Evolutionary conservation across 2,888 invertebrate species (phyloP), one percentile per base, ranked within the genome.

Genomic region (Diaprepes abbreviatus): DNA sequence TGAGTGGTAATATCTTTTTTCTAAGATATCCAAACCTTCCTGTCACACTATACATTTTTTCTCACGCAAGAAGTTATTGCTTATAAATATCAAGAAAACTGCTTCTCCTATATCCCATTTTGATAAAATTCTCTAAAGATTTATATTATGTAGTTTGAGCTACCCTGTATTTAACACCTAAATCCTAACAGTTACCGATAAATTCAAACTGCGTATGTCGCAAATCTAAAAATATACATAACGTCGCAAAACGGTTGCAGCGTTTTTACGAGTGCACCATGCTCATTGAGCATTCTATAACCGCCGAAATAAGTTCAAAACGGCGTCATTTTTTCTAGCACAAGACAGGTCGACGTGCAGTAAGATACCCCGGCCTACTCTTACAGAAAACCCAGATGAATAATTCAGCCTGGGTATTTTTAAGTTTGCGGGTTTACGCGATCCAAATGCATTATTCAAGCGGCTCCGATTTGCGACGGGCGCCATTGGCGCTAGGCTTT

Each of bases 401-500:
- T 54, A 9, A 54, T 54, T 54, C 54, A 54, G 28, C 28, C 28
- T 6, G 28, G 14, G 48, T 28, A 28, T 50, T 50, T 50, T 50
- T 28, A 50, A 28, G 35, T 54, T 54, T 35, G 54, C 21, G 54
- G 36, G 54, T 36, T 33, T 19, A 31, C 19, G 21, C 36, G 35
- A 19, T 36, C 36, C 17, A 54, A 17, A 36, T 54, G 36, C 36
- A 54, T 36, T 35, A 54, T 54, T 54, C 35, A 54, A 36, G 21
- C 35, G 12, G 9, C 31, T 35, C 35, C 14, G n/a, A 21, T 17
- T 14, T n/a, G 19, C 35, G 54, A 35, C 12, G 35, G 35, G 54
- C 35, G 54, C 54, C 35, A 31, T 19, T 54, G 54, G 54, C 54
- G 54, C 54, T 54, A 19, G 36, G 17, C 33, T 21, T 54, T 35